Evolutionary conservation across 2,888 invertebrate species (phyloP).

Genomic region (Salticus scenicus): DNA sequence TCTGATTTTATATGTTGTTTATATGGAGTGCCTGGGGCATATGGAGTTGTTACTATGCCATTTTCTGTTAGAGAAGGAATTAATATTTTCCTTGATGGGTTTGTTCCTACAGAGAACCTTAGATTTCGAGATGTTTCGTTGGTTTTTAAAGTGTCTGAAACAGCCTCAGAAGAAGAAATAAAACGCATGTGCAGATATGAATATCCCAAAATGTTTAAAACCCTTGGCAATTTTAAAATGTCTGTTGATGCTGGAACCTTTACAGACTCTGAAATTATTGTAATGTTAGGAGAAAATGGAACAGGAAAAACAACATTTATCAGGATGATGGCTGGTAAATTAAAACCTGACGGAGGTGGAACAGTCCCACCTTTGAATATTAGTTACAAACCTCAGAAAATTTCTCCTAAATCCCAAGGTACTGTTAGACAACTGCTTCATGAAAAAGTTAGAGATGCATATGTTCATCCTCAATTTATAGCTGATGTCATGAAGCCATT

Average conservation of each 20-base stretch:
- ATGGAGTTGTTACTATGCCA: conserved; percentile 99
- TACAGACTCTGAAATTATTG: conserved; percentile 99
- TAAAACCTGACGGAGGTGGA: conserved; percentile 89
- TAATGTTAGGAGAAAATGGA: conserved; percentile 96
- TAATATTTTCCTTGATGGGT: conserved; percentile 99
- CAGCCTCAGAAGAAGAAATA: conserved; percentile 97
- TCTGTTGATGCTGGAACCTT: conserved; percentile 92
- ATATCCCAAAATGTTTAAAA: conserved; percentile 92
- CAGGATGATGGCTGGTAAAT: conserved; percentile 96
- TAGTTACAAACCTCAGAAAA: conserved; percentile 99
- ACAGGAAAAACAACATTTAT: conserved; percentile 99
- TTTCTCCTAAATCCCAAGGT: conserved; percentile 96
- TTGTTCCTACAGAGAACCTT: conserved; percentile 99
- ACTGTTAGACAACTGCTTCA: conserved; percentile 93
- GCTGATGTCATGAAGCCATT: conserved; percentile 99
- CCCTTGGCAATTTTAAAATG: conserved; percentile 82
- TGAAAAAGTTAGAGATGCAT: conserved; percentile 97
- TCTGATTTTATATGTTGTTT: conserved; percentile 99
- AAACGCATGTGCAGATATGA: conserved; percentile 97
- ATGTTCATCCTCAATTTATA: conserved; percentile 96
- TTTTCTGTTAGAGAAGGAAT: conserved; percentile 99
- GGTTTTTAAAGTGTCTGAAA: conserved; percentile 98
- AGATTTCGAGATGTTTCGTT: conserved; percentile 97
- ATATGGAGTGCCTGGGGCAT: conserved; percentile 98
- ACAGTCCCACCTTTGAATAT: conserved; percentile 93